Percentiles rank a stretch among this genome's conserved stretches.
Evolutionary conservation across 2,888 invertebrate species (phyloP).

Genomic region (Digitonthophagus gazella): DNA sequence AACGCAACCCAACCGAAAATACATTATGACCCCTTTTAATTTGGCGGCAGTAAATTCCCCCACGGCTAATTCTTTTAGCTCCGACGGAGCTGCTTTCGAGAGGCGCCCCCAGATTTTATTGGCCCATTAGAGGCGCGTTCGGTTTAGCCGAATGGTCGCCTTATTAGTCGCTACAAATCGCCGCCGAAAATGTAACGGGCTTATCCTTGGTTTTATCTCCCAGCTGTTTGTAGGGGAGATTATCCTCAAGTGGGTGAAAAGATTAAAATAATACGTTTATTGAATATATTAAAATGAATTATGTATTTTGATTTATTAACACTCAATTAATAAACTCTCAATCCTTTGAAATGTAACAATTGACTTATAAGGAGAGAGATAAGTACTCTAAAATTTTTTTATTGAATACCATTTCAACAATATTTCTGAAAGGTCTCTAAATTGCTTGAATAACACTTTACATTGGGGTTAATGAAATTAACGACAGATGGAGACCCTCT

Average conservation of each 20-base stretch:
- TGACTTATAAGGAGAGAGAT: too few species aligned
- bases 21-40: constrained; percentile 15
- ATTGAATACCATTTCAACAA: too few species aligned
- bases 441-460: not conserved
- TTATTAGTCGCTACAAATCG: constrained; percentile 20
- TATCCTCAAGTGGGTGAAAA: not conserved
- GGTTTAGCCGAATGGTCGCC: constrained; percentile 16
- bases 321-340: too few species aligned
- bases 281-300: too few species aligned
- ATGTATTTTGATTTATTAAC: too few species aligned
- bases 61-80: constrained; percentile 12
- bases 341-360: too few species aligned
- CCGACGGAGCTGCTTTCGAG: constrained; percentile 10
- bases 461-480: not conserved
- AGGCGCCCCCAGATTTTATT: constrained; percentile 7
- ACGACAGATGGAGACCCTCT: not conserved
- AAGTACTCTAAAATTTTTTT: too few species aligned
- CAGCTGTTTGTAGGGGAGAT: not conserved
- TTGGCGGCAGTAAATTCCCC: constrained; percentile 12
- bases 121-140: constrained; percentile 21
- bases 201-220: not conserved
- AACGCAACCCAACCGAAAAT: constrained; percentile 9
- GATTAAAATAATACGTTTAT: too few species aligned
- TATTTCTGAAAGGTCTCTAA: too few species aligned
- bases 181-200: not conserved